Evolutionary conservation across 1,140 invertebrate species (phyloP).

Genomic region (Idris sp.): DNA sequence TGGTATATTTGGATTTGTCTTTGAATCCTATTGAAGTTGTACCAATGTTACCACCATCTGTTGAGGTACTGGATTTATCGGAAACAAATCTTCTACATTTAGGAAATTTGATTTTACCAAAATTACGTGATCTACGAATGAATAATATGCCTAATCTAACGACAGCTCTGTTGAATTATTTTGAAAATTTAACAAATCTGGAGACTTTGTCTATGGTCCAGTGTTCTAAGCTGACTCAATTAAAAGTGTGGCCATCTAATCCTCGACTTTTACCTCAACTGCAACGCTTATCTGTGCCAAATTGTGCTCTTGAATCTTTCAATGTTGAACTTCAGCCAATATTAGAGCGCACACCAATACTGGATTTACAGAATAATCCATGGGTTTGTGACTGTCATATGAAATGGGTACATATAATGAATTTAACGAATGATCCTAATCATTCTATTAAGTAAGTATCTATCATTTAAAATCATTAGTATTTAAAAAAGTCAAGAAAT

Average conservation of each 20-base stretch:
- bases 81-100: constrained; percentile 67
- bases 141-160: constrained; percentile 70
- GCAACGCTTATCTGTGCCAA: constrained; percentile 65
- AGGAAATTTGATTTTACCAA: constrained; percentile 64
- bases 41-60: constrained; percentile 64
- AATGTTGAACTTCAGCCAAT: constrained; percentile 65
- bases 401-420: constrained; percentile 70
- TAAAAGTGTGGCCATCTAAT: constrained; percentile 64
- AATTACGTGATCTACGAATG: constrained; percentile 64
- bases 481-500: too few relatives aligned
- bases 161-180: constrained; percentile 68
- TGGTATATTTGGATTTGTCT: constrained; percentile 70
- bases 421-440: constrained; percentile 64
- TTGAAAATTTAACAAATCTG: constrained; percentile 71
- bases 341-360: constrained; percentile 66
- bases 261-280: constrained; percentile 66
- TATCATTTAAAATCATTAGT: too few relatives aligned
- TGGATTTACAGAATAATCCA: constrained; percentile 75
- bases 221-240: constrained; percentile 59
- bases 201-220: constrained; percentile 66
- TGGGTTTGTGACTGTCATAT: constrained; percentile 76
- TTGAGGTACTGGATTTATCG: constrained; percentile 71
- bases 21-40: constrained; percentile 69
- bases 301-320: constrained; percentile 66
- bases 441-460: constrained; percentile 70